These are phyloP conservation scores for Ciconia stormi DNA, from an alignment of 2,113 vertebrate species.

Conservation along the genomic window DNA sequence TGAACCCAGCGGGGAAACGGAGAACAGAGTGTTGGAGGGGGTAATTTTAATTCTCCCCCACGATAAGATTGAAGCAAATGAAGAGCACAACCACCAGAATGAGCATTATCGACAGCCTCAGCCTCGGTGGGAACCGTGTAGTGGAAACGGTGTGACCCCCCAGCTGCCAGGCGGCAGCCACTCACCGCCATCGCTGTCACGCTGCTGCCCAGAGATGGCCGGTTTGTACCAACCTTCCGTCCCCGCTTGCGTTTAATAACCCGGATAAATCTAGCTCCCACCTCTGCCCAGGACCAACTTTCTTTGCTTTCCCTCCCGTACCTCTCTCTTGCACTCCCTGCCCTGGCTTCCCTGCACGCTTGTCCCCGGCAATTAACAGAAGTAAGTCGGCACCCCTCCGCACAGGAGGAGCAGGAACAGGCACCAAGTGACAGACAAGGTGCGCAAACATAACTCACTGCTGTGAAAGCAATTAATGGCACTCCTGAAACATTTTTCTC, in stretches of 20 bases:
- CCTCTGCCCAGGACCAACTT: not conserved
- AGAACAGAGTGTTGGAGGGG: not conserved
- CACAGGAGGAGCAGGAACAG: not conserved
- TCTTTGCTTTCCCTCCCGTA: not conserved
- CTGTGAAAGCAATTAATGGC: slow-evolving; percentile 48
- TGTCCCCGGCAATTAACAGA: not conserved
- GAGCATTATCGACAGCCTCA: not conserved
- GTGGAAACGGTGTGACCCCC: not conserved
- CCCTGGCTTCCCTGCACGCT: not conserved
- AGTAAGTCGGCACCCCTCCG: not conserved
- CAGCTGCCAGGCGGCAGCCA: not conserved
- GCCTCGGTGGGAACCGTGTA: fast-evolving
- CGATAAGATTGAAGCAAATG: not conserved
- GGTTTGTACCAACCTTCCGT: not conserved
- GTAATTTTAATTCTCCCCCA: not conserved
- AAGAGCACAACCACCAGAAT: not conserved
- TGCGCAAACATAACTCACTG: slow-evolving; percentile 44
- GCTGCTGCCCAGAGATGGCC: not conserved
- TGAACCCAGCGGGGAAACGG: not conserved
- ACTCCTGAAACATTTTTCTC: slow-evolving; percentile 37
- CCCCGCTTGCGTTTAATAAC: not conserved
- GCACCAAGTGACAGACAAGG: slow-evolving; percentile 46
- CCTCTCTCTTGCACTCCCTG: not conserved
- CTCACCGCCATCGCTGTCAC: not conserved
- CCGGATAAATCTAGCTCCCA: not conserved